These are phyloP conservation scores for Macrosiphum euphorbiae DNA, from an alignment of 2,888 invertebrate genomes.

Conservation along the genomic window DNA sequence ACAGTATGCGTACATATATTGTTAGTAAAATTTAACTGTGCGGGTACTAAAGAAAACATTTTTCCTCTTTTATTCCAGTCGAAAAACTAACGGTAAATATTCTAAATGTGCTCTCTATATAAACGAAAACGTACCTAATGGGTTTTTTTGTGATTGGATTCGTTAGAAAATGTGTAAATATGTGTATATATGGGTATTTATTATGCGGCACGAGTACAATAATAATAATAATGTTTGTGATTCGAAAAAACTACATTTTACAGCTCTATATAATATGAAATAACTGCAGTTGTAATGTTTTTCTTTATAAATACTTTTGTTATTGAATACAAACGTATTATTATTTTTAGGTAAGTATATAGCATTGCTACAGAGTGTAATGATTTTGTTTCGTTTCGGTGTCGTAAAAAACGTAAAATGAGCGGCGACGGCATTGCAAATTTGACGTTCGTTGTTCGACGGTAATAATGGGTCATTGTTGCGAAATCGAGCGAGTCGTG, in stretches of 20 bases:
- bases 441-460: slow-evolving; percentile 7
- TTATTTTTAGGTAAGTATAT: slow-evolving; percentile 1
- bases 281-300: slow-evolving; percentile 19
- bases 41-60: neutral
- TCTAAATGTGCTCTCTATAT: neutral
- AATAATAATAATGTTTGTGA: neutral
- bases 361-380: neutral
- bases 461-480: slow-evolving; percentile 24
- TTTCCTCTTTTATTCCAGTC: neutral
- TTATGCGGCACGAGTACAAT: neutral
- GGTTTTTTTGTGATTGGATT: neutral
- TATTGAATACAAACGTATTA: neutral
- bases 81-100: neutral
- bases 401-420: slow-evolving; percentile 21
- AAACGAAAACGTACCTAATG: neutral
- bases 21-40: neutral
- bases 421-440: neutral
- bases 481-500: neutral
- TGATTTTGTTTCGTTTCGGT: neutral
- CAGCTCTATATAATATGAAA: neutral
- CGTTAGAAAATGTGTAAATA: neutral
- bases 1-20: neutral
- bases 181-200: neutral
- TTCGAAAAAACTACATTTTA: slow-evolving; percentile 6
- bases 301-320: slow-evolving; percentile 9